These are phyloP conservation scores for Iguana delicatissima DNA, from an alignment of 2,797 vertebrate genomes.

Conservation along the genomic window DNA sequence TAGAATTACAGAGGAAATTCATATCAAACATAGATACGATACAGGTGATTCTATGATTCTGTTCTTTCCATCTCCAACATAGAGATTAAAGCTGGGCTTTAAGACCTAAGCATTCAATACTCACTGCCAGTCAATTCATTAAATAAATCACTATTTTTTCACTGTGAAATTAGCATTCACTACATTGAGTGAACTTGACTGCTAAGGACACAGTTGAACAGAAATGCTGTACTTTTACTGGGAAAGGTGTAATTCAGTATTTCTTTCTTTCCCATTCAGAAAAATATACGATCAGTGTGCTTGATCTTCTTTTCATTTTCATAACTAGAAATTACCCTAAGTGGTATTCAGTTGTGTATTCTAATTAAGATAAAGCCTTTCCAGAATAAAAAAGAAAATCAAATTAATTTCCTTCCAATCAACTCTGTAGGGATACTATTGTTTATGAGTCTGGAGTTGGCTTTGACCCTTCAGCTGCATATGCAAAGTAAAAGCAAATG, in stretches of 20 bases:
- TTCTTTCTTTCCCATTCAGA: slow-evolving; percentile 37
- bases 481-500: slow-evolving; percentile 32
- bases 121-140: slow-evolving; percentile 68
- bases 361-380: slow-evolving; percentile 56
- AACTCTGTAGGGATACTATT: slow-evolving; percentile 46
- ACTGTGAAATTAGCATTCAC: slow-evolving; percentile 75
- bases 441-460: slow-evolving; percentile 30
- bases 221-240: slow-evolving; percentile 46
- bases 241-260: slow-evolving; percentile 27
- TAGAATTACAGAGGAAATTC: no score
- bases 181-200: slow-evolving; percentile 67
- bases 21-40: no score
- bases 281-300: slow-evolving; percentile 30
- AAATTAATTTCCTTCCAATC: slow-evolving; percentile 33
- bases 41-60: no score
- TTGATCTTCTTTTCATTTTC: slow-evolving; percentile 58
- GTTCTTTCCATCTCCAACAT: no score
- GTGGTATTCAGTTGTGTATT: slow-evolving; percentile 35
- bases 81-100: no score
- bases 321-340: slow-evolving; percentile 62
- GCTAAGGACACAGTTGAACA: slow-evolving; percentile 55
- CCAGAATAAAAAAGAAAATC: slow-evolving; percentile 21
- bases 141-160: slow-evolving; percentile 74
- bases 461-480: slow-evolving; percentile 16
- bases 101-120: no score